A percentile compares a stretch with the other conserved stretches of the same genome.
phyloP scores from a whole-genome alignment of 2,113 vertebrate genomes.

The Chaetorhynchus papuensis region DNA sequence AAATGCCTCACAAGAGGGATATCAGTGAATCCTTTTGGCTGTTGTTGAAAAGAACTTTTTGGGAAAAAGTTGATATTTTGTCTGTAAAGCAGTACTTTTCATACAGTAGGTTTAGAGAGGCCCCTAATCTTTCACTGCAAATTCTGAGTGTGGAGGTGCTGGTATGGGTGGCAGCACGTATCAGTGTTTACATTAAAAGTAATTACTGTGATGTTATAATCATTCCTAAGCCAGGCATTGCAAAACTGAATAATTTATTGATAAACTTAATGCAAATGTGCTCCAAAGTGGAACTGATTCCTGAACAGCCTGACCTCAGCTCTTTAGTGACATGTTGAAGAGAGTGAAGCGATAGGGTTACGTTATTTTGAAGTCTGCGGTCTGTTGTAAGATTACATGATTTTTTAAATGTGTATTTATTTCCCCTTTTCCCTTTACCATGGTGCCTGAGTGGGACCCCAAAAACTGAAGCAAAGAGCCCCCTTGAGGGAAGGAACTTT shows the following conservation, averaged over 20 bases:
- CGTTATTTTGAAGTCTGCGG: neutral
- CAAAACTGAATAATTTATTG: constrained; percentile 9
- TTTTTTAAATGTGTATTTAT: neutral
- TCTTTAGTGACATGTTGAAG: neutral
- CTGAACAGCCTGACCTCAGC: neutral
- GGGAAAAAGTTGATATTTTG: neutral
- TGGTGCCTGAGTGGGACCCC: neutral
- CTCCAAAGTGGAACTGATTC: neutral
- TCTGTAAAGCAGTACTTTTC: neutral
- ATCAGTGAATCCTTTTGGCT: neutral
- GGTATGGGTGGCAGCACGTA: neutral
- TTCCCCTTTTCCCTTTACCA: neutral
- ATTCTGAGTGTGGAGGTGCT: neutral
- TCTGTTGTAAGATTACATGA: neutral
- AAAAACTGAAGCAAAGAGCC: neutral
- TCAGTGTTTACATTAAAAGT: neutral
- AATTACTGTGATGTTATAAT: neutral
- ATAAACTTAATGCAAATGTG: neutral
- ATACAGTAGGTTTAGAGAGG: neutral
- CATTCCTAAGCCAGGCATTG: neutral
- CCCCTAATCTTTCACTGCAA: neutral
- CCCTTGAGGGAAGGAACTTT: neutral
- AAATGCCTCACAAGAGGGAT: neutral
- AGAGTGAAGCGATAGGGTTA: neutral
- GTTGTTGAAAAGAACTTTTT: neutral